phyloP scores from a whole-genome alignment of 2,797 vertebrate species.

The Myotis myotis region DNA sequence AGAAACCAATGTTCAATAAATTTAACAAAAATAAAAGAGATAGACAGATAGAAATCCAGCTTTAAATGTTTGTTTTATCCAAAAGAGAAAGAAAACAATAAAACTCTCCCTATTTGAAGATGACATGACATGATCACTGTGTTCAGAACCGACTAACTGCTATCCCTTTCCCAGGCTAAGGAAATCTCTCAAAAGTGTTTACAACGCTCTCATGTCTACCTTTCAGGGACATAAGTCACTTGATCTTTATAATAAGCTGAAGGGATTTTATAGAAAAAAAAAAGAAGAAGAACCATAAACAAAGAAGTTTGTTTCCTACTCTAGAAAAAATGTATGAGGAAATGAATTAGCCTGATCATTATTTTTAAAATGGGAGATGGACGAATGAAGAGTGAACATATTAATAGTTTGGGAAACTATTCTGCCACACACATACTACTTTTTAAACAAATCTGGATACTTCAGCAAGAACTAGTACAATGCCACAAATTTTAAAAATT shows the following conservation, averaged over 20 bases:
- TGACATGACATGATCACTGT: neutral
- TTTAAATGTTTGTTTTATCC: no score
- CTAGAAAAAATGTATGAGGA: neutral
- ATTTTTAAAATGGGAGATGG: neutral
- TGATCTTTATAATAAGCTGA: neutral
- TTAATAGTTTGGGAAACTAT: conserved; percentile 16
- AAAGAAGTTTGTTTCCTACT: neutral
- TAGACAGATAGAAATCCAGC: no score
- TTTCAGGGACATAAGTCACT: neutral
- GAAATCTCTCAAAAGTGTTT: neutral
- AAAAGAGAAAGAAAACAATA: no score
- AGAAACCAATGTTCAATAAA: no score
- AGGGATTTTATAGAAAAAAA: neutral
- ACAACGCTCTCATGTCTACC: neutral
- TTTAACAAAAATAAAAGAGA: no score
- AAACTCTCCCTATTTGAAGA: no score
- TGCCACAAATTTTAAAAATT: conserved; percentile 30
- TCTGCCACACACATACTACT: neutral
- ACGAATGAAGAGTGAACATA: neutral
- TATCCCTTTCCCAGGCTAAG: neutral
- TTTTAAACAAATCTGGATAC: neutral
- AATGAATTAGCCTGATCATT: neutral
- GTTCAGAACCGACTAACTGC: neutral
- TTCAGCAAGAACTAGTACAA: neutral
- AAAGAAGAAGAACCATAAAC: neutral